phyloP scores from a whole-genome alignment of 2,113 vertebrate species.

The Ascaphus truei region DNA sequence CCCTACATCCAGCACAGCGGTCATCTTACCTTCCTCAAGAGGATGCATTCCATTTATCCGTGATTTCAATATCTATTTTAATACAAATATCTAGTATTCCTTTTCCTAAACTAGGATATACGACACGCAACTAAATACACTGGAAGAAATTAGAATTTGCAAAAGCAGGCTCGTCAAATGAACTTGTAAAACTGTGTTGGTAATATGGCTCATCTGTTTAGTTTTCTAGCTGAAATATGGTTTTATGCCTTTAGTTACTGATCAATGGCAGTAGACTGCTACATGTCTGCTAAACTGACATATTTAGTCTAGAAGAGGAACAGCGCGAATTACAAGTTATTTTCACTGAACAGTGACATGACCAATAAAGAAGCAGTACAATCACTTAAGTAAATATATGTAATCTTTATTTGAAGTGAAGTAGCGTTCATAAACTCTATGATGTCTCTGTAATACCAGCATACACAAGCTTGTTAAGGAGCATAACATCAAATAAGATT shows the following conservation, averaged over 20 bases:
- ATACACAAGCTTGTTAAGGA: no score
- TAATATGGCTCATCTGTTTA: not conserved
- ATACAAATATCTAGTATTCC: no score
- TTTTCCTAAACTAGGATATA: no score
- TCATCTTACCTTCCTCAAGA: no score
- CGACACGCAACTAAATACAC: no score
- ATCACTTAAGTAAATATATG: constrained; percentile 8
- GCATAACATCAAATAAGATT: not conserved
- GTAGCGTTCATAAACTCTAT: not conserved
- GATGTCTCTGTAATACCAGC: not conserved
- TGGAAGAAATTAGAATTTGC: no score
- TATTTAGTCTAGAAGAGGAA: not conserved
- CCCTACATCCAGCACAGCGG: no score
- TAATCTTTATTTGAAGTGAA: constrained; percentile 12
- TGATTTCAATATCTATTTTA: no score
- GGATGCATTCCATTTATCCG: no score
- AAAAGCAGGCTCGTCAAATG: no score
- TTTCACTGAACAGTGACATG: not conserved
- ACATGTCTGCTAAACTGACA: not conserved
- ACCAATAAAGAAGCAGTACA: not conserved
- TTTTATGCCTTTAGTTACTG: not conserved
- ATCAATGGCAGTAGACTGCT: not conserved
- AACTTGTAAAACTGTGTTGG: no score
- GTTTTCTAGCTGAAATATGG: not conserved
- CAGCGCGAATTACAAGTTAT: not conserved